Conservation (phyloP, 2,113 vertebrate species). For the Chunga burmeisteri region DNA sequence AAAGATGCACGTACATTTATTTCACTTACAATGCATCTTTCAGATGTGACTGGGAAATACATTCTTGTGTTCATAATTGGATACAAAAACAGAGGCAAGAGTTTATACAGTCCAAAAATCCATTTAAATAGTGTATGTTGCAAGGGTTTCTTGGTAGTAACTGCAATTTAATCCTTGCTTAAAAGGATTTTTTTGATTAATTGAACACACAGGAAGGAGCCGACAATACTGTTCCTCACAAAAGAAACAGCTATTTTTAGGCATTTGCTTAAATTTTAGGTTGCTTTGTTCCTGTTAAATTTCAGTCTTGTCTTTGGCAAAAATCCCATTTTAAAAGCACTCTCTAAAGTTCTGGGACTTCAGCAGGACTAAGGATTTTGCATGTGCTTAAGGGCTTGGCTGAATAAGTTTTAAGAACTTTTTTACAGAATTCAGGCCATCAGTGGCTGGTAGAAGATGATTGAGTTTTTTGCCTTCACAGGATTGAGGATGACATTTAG, state of each 20-base stretch:
- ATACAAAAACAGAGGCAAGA: neutral
- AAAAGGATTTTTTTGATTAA: constrained; percentile 36
- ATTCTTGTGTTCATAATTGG: neutral
- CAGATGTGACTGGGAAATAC: neutral
- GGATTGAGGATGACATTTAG: neutral
- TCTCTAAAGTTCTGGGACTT: neutral
- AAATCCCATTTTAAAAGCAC: neutral
- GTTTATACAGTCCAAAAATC: neutral
- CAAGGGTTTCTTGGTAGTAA: neutral
- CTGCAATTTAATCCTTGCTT: constrained; percentile 26
- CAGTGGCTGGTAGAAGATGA: neutral
- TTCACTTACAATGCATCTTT: neutral
- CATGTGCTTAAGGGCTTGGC: neutral
- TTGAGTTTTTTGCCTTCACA: neutral
- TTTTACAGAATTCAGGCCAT: neutral
- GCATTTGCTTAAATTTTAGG: constrained; percentile 20
- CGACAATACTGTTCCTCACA: neutral
- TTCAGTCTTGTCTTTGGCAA: constrained; percentile 23
- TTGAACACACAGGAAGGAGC: constrained; percentile 41
- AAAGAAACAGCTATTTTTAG: constrained; percentile 50
- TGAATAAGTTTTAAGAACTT: neutral
- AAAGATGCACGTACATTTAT: neutral
- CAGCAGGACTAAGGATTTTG: neutral
- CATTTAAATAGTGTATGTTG: neutral
- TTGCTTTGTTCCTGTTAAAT: constrained; percentile 41